Evolutionary conservation across 2,888 invertebrate genomes (phyloP).

Genomic region (Catocala sponsa): DNA sequence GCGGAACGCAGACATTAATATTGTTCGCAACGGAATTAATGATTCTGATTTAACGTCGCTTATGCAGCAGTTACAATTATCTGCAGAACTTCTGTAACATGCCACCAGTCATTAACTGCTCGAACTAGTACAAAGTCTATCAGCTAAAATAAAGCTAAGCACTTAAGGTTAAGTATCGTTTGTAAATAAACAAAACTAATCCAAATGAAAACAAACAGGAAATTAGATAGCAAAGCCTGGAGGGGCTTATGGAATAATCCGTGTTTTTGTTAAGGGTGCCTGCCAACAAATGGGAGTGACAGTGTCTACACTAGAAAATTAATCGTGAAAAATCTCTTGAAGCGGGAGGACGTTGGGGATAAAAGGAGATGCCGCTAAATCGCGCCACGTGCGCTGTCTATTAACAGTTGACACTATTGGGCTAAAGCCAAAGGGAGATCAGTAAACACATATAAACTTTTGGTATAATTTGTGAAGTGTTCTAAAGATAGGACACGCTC

Average conservation of each 20-base stretch:
- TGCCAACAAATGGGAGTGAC: slow-evolving; percentile 85
- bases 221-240: slow-evolving; percentile 75
- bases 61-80: slow-evolving; percentile 37
- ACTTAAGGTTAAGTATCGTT: slow-evolving; percentile 32
- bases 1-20: slow-evolving; percentile 44
- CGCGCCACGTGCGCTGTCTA: slow-evolving; percentile 83
- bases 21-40: slow-evolving; percentile 33
- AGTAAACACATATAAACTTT: slow-evolving; percentile 56
- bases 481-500: slow-evolving; percentile 47
- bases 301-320: slow-evolving; percentile 81
- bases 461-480: slow-evolving; percentile 51
- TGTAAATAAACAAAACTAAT: slow-evolving; percentile 66
- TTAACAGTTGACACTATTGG: slow-evolving; percentile 84
- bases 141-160: slow-evolving; percentile 28
- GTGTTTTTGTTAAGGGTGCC: slow-evolving; percentile 83
- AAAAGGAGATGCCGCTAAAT: slow-evolving; percentile 74
- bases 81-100: slow-evolving; percentile 25
- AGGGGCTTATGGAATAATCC: slow-evolving; percentile 81
- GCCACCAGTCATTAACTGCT: slow-evolving; percentile 32
- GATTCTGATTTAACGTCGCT: slow-evolving; percentile 32
- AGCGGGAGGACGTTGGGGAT: slow-evolving; percentile 63
- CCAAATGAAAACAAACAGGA: slow-evolving; percentile 76
- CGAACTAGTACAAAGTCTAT: slow-evolving; percentile 28
- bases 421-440: slow-evolving; percentile 71
- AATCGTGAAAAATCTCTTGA: slow-evolving; percentile 84